Percentiles rank a stretch among this genome's conserved stretches.
These are phyloP conservation scores for Drosophila engyochracea DNA, from an alignment of 2,888 invertebrate species.

Conservation along the genomic window DNA sequence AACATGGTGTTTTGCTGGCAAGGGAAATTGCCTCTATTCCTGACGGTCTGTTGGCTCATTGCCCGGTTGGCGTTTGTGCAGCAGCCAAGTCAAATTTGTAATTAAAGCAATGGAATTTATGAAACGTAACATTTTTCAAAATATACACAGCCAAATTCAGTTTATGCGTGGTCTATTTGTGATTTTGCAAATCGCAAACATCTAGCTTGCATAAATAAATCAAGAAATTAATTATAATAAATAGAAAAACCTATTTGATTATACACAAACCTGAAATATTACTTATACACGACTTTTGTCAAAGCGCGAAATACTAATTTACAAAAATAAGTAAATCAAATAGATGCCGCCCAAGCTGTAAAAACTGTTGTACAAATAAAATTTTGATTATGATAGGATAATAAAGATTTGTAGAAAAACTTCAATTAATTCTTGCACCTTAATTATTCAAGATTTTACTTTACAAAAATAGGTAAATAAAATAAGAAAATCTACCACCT, in stretches of 20 bases:
- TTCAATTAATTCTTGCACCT: not conserved
- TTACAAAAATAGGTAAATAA: not conserved
- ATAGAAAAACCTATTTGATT: not conserved
- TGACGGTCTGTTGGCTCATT: conserved; percentile 51
- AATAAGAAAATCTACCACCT: not conserved
- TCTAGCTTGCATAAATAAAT: not conserved
- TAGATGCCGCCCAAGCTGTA: not conserved
- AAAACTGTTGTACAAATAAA: no score
- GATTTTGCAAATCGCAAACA: conserved; percentile 11
- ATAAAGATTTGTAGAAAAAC: not conserved
- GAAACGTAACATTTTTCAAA: conserved; percentile 74
- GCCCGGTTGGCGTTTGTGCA: conserved; percentile 45
- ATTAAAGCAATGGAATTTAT: conserved; percentile 79
- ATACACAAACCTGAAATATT: not conserved
- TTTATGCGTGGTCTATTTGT: conserved; percentile 35
- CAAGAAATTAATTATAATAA: not conserved
- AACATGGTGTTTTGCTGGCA: conserved; percentile 24
- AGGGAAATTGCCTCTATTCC: conserved; percentile 20
- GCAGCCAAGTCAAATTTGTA: conserved; percentile 76
- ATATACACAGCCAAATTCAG: conserved; percentile 7
- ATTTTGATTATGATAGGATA: no score
- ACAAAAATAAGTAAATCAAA: not conserved
- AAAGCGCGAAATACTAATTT: not conserved
- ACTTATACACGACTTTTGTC: not conserved
- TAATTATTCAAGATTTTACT: not conserved